Evolutionary conservation across 1,140 invertebrate species (phyloP).

Genomic region (Rhynchophorus ferrugineus): DNA sequence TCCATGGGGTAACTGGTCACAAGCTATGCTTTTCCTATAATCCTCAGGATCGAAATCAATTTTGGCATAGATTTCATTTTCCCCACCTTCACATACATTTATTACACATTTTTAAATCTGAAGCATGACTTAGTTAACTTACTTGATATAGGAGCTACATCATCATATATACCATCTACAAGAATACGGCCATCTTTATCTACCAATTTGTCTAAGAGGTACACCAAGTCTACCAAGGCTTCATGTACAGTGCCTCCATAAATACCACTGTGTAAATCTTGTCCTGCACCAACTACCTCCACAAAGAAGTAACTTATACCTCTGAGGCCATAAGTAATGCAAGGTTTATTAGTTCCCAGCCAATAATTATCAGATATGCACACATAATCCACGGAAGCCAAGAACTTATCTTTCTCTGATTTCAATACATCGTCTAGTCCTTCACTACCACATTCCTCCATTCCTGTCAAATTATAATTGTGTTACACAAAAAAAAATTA

Average conservation of each 20-base stretch:
- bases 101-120: neutral
- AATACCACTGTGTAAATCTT: conserved; percentile 90
- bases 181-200: conserved; percentile 79
- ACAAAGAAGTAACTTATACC: conserved; percentile 90
- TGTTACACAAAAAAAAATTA: neutral
- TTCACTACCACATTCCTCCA: conserved; percentile 97
- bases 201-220: conserved; percentile 72
- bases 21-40: conserved; percentile 68
- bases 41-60: conserved; percentile 88
- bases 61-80: conserved; percentile 69
- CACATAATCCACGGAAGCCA: conserved; percentile 83
- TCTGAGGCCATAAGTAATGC: conserved; percentile 92
- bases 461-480: conserved; percentile 43
- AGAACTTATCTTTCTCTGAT: conserved; percentile 67
- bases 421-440: conserved; percentile 84
- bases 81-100: conserved; percentile 46
- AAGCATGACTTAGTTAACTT: neutral
- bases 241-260: conserved; percentile 88
- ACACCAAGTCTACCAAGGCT: conserved; percentile 84
- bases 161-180: conserved; percentile 71
- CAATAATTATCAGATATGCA: conserved; percentile 99
- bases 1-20: conserved; percentile 62
- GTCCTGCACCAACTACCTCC: conserved; percentile 75
- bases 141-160: conserved; percentile 52
- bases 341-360: conserved; percentile 93